phyloP scores from a whole-genome alignment of 2,888 invertebrate genomes.

The Stenotaenia linearis region DNA sequence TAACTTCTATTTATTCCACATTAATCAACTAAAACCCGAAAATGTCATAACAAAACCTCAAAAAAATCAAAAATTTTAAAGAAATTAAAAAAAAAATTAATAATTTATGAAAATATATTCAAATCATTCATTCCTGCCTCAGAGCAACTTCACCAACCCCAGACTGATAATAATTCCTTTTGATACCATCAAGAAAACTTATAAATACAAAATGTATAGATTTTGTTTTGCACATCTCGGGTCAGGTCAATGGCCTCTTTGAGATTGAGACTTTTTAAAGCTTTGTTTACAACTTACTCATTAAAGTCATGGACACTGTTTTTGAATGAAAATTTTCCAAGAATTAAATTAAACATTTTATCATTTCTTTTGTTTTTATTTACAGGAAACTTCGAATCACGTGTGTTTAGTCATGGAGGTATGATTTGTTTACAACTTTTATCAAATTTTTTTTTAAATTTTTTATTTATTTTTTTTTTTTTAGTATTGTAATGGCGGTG shows the following conservation, averaged over 20 bases:
- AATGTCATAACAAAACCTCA: too few relatives aligned
- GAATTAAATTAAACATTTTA: not conserved
- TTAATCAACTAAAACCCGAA: too few relatives aligned
- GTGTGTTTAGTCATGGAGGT: constrained; percentile 99
- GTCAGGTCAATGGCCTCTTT: constrained; percentile 3
- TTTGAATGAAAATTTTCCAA: not conserved
- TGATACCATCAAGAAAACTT: not conserved
- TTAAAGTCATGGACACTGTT: not conserved
- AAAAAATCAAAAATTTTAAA: too few relatives aligned
- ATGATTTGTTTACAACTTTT: too few relatives aligned
- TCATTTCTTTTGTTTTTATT: constrained; percentile 38
- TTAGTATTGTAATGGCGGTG: constrained; percentile 98
- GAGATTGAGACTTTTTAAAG: not conserved
- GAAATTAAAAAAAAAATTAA: too few relatives aligned
- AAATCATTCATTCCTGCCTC: too few relatives aligned
- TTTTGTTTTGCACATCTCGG: not conserved
- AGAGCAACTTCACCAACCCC: too few relatives aligned
- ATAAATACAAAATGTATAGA: not conserved
- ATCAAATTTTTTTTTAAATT: constrained; percentile 17
- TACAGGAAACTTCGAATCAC: constrained; percentile 79
- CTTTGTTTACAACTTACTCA: not conserved
- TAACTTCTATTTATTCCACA: too few relatives aligned
- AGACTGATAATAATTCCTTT: not conserved
- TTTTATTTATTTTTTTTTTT: constrained; percentile 46
- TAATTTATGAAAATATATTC: too few relatives aligned